phyloP scores from a whole-genome alignment of 2,888 invertebrate species.

The Dicyrtoma fusca region DNA sequence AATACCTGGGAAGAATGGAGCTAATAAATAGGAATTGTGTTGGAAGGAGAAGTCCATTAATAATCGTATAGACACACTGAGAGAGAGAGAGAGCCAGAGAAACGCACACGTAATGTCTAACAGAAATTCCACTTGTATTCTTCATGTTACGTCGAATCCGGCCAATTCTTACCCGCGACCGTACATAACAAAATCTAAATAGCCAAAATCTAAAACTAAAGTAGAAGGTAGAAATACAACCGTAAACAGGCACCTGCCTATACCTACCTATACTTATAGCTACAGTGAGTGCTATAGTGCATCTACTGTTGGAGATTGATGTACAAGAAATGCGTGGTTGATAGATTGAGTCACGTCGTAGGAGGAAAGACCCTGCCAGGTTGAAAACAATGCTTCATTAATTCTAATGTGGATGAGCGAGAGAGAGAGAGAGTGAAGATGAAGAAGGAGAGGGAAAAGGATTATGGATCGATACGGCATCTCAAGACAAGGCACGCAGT shows the following conservation, averaged over 20 bases:
- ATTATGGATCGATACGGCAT: slow-evolving; percentile 24
- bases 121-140: not conserved
- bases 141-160: too few species aligned
- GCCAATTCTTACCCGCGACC: too few species aligned
- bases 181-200: too few species aligned
- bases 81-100: too few species aligned
- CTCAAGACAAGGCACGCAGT: not conserved
- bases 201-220: too few species aligned
- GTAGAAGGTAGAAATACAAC: too few species aligned
- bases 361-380: slow-evolving; percentile 35
- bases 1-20: slow-evolving; percentile 17
- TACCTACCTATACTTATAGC: too few species aligned
- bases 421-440: not conserved
- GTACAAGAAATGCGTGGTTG: slow-evolving; percentile 14
- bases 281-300: too few species aligned
- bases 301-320: too few species aligned
- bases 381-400: slow-evolving; percentile 39
- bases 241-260: too few species aligned
- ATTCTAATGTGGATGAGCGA: slow-evolving; percentile 31
- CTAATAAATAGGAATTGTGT: slow-evolving; percentile 2
- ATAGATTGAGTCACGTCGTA: slow-evolving; percentile 39
- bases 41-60: slow-evolving; percentile 23
- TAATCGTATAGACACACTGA: slow-evolving; percentile 21
- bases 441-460: slow-evolving; percentile 16
- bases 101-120: not conserved